phyloP scores from a whole-genome alignment of 2,888 invertebrate genomes.

The Psylliodes chrysocephalus region DNA sequence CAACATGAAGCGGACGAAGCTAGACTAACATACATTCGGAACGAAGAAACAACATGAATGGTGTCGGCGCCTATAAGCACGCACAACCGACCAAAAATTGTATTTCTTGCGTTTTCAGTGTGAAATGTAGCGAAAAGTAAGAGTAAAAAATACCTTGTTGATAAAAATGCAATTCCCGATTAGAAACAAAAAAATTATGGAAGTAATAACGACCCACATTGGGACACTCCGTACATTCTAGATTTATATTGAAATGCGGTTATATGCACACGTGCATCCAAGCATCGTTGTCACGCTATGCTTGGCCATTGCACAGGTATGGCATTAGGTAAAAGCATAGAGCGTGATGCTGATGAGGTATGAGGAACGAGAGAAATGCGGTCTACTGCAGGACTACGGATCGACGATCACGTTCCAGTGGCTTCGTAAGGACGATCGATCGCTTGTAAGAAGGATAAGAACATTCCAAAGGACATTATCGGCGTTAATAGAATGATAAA shows the following conservation, averaged over 20 bases:
- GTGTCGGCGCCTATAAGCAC: too few relatives aligned
- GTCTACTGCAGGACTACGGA: background rate
- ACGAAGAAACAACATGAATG: too few relatives aligned
- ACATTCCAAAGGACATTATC: background rate
- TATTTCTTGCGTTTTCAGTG: too few relatives aligned
- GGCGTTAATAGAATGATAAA: too few relatives aligned
- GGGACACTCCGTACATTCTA: background rate
- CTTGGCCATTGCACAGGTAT: background rate
- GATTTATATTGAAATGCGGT: constrained; percentile 2
- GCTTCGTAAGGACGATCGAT: constrained; percentile 11
- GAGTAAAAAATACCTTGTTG: too few relatives aligned
- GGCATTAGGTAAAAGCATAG: constrained; percentile 1
- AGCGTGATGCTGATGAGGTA: constrained; percentile 8
- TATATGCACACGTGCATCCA: background rate
- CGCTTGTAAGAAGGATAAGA: background rate
- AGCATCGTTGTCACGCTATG: constrained; percentile 5
- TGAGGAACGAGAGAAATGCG: constrained; percentile 21
- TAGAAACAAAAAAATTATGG: too few relatives aligned
- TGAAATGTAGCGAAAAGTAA: too few relatives aligned
- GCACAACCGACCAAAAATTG: too few relatives aligned
- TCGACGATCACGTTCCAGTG: constrained; percentile 16
- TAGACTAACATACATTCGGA: too few relatives aligned
- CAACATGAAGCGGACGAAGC: too few relatives aligned
- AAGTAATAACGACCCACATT: too few relatives aligned
- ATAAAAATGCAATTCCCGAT: too few relatives aligned